Evolutionary conservation across 2,797 vertebrate species (phyloP).

Genomic region (Peromyscus aztecus): DNA sequence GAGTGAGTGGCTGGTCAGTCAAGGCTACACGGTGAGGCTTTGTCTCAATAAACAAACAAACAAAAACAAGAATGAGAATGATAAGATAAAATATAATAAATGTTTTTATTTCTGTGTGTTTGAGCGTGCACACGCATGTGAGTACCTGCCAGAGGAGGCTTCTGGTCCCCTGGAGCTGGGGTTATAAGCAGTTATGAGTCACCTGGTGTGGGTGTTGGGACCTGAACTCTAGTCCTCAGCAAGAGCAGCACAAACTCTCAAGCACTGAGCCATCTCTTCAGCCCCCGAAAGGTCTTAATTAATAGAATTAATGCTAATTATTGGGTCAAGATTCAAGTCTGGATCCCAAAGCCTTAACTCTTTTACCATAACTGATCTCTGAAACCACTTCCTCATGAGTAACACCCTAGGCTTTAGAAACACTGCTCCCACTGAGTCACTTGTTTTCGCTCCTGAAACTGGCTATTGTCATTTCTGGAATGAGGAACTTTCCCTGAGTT

Average conservation of each 20-base stretch:
- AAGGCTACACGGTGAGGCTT: neutral
- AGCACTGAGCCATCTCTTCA: neutral
- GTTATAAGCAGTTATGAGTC: neutral
- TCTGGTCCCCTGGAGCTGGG: neutral
- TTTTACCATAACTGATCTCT: neutral
- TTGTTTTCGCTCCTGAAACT: slow-evolving; percentile 22
- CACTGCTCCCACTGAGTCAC: slow-evolving; percentile 46
- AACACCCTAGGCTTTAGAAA: slow-evolving; percentile 41
- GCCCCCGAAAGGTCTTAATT: slow-evolving; percentile 14
- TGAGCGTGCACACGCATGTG: neutral
- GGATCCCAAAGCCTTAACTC: slow-evolving; percentile 28
- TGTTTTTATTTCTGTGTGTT: neutral
- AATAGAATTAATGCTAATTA: neutral
- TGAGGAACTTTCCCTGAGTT: neutral
- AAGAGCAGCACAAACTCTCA: neutral
- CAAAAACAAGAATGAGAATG: neutral
- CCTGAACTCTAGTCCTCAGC: neutral
- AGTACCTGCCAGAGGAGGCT: neutral
- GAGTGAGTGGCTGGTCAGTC: neutral
- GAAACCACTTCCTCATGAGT: slow-evolving; percentile 72
- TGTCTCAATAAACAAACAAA: neutral
- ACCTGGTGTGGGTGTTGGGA: neutral
- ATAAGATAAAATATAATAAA: neutral
- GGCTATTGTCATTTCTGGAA: slow-evolving; percentile 30
- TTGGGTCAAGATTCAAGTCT: neutral